Evolutionary conservation across 1,140 invertebrate species (phyloP), one percentile per base, ranked within the genome.

Genomic region (Capitella teleta): DNA sequence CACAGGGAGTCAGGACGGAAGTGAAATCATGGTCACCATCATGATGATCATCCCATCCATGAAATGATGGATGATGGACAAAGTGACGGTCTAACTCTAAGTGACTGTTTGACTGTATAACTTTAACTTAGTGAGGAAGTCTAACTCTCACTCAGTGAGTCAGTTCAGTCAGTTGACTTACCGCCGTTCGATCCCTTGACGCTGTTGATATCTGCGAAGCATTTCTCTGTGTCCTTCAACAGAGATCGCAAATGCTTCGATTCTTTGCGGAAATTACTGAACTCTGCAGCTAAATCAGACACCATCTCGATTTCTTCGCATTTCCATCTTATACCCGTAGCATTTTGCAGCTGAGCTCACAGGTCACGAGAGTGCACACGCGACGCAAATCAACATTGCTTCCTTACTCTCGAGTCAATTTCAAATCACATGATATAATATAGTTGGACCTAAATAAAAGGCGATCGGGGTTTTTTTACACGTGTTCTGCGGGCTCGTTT

Each of bases 181-280:
- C 45, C 21, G 30, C 45, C 45, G 8, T 47, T 25, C 6, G 26
- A n/a, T 14, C 28, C 30, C 18, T 18, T 28, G 5, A 28, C 45
- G 16, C 18, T 19, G 32, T 47, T 47, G 19, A 47, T 47, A 4
- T 47, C 45, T 36, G 19, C n/a, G 28, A 47, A 47, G 18, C 45
- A 47, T 12, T n/a, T 18, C 21, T 32, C 28, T 19, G 45, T 47
- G 10, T 47, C 28, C 1, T 16, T 16, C 28, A 47, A 24, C 6
- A 47, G 19, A 5, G 21, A 32, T 25, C 30, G 25, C 36, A 47
- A 47, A 3, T 32, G 45, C 21, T 47, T 47, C 19, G 45, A 24
- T 16, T 47, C 26, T 3, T 16, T 14, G 26, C 45, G 36, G 25
- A 34, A 47, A 19, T 18, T 47, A 18, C 45, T 19, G 25, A 47